These are phyloP conservation scores for Sinohyriopsis cumingii DNA, from an alignment of 2,888 invertebrate genomes.

Conservation along the genomic window DNA sequence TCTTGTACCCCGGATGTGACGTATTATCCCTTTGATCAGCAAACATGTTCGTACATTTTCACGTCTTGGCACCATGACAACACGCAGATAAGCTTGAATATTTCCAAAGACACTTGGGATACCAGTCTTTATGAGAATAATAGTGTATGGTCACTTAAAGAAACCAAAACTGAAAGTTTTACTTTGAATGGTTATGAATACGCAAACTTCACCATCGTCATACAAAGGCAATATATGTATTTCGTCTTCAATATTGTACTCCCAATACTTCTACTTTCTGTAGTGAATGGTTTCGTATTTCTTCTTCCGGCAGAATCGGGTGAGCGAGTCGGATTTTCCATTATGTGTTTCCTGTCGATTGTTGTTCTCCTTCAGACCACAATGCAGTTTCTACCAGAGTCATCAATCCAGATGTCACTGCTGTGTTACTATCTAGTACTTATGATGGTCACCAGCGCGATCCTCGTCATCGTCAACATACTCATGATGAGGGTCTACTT, in stretches of 20 bases:
- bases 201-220: slow-evolving; percentile 19
- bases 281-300: slow-evolving; percentile 34
- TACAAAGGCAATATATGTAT: slow-evolving; percentile 28
- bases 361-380: slow-evolving; percentile 36
- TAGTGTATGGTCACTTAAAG: background rate
- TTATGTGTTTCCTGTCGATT: slow-evolving; percentile 40
- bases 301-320: slow-evolving; percentile 32
- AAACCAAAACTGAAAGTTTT: background rate
- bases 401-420: slow-evolving; percentile 31
- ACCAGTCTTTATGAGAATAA: background rate
- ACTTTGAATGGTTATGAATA: slow-evolving; percentile 13
- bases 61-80: no score
- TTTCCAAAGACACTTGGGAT: background rate
- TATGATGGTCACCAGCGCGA: slow-evolving; percentile 35
- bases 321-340: slow-evolving; percentile 31
- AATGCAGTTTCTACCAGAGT: slow-evolving; percentile 35
- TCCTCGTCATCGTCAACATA: slow-evolving; percentile 28
- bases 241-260: slow-evolving; percentile 32
- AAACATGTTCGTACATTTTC: no score
- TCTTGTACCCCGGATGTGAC: no score
- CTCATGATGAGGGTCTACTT: slow-evolving; percentile 29
- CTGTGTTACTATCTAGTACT: slow-evolving; percentile 34
- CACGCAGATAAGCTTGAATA: no score
- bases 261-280: slow-evolving; percentile 30
- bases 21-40: no score